phyloP scores from a whole-genome alignment of 2,113 vertebrate genomes.

The Bostrychus sinensis region DNA sequence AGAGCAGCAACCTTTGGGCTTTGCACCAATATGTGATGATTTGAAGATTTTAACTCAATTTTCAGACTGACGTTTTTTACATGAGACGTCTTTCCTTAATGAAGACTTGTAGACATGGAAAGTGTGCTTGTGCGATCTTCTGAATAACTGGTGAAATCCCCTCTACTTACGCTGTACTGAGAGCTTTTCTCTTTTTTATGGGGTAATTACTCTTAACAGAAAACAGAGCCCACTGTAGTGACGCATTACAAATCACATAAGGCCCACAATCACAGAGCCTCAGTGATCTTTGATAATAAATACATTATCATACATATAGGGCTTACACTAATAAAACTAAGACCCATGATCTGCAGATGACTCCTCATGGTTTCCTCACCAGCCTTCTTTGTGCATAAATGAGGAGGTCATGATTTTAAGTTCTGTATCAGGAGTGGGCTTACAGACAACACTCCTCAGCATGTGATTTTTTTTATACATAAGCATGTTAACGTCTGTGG shows the following conservation, averaged over 20 bases:
- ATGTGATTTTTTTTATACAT: too few species aligned
- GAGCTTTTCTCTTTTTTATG: conserved; percentile 64
- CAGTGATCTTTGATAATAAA: conserved; percentile 51
- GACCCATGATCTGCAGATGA: conserved; percentile 19
- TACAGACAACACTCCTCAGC: too few species aligned
- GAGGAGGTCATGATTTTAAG: too few species aligned
- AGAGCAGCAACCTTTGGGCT: conserved; percentile 5
- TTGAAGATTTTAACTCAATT: conserved; percentile 26
- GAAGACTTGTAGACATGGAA: conserved; percentile 33
- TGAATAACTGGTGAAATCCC: conserved; percentile 34
- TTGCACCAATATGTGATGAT: conserved; percentile 10
- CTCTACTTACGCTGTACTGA: conserved; percentile 39
- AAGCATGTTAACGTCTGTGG: too few species aligned
- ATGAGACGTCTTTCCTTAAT: conserved; percentile 1
- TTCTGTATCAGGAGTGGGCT: too few species aligned
- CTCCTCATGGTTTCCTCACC: conserved; percentile 11
- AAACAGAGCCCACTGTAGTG: conserved; percentile 73
- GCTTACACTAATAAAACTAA: conserved; percentile 27
- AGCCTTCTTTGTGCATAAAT: conserved; percentile 10
- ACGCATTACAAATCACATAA: conserved; percentile 73
- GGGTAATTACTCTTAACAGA: conserved; percentile 77
- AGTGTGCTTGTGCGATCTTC: conserved; percentile 26
- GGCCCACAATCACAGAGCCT: conserved; percentile 39
- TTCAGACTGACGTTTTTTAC: conserved; percentile 21
- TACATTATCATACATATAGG: conserved; percentile 11